These are phyloP conservation scores for Varanus komodoensis DNA, from an alignment of 2,113 vertebrate species.

Conservation along the genomic window DNA sequence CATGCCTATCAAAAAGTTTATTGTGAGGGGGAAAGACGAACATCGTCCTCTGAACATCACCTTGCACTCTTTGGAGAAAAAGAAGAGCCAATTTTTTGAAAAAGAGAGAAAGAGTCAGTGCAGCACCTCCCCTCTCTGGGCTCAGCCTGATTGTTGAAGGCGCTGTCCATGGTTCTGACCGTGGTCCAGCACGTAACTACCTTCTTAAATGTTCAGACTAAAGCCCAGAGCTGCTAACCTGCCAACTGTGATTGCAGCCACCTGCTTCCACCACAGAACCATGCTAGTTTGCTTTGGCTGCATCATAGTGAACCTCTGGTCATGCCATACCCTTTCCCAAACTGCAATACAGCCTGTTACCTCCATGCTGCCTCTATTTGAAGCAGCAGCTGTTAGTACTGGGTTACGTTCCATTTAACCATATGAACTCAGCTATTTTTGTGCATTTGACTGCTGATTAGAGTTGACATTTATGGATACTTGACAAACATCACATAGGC, in stretches of 20 bases:
- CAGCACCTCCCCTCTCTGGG: too few species aligned
- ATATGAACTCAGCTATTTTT: constrained; percentile 6
- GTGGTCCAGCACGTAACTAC: too few species aligned
- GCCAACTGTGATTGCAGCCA: too few species aligned
- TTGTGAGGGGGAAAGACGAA: background rate
- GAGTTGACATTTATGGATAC: background rate
- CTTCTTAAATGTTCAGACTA: too few species aligned
- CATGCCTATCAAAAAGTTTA: background rate
- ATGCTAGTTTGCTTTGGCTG: background rate
- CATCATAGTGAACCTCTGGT: background rate
- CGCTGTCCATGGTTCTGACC: too few species aligned
- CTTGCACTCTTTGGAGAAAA: background rate
- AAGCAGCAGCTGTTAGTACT: background rate
- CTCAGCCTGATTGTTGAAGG: too few species aligned
- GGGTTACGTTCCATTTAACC: constrained; percentile 20
- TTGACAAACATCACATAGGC: background rate
- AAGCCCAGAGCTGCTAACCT: too few species aligned
- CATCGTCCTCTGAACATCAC: background rate
- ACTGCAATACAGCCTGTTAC: background rate
- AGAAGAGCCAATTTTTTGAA: background rate
- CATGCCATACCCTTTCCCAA: background rate
- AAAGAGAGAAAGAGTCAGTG: too few species aligned
- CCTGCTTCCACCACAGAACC: too few species aligned
- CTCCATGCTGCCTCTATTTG: background rate
- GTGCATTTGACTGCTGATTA: background rate